Conservation (phyloP, 2,888 invertebrate genomes). For the Drosophila mercatorum region DNA sequence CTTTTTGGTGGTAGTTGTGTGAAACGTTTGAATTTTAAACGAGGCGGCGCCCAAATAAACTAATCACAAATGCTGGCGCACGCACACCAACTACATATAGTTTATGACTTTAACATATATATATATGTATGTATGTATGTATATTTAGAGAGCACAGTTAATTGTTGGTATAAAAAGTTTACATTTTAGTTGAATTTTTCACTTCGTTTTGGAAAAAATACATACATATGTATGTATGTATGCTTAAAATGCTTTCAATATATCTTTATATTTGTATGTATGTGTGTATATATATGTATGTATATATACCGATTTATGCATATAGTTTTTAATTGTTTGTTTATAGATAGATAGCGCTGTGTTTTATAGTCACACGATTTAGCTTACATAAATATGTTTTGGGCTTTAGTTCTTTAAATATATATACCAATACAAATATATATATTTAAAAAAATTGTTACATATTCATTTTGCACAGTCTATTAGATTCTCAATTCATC, state of each 20-base stretch:
- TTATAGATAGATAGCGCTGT: conserved; percentile 51
- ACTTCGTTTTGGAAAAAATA: conserved; percentile 41
- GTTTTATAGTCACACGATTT: conserved; percentile 51
- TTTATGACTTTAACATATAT: conserved; percentile 53
- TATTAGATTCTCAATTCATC: conserved; percentile 80
- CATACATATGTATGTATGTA: conserved; percentile 1
- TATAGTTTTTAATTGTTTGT: conserved; percentile 18
- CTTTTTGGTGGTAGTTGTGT: conserved; percentile 33
- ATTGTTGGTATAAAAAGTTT: conserved; percentile 78
- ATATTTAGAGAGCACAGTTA: conserved; percentile 72
- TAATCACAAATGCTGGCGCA: conserved; percentile 70
- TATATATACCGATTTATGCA: conserved; percentile 28
- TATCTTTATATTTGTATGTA: conserved; percentile 19
- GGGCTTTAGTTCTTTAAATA: conserved; percentile 55
- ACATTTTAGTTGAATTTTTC: conserved; percentile 38
- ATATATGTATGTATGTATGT: conserved; percentile 40
- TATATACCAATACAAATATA: conserved; percentile 60
- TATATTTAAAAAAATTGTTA: conserved; percentile 59
- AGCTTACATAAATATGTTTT: conserved; percentile 53
- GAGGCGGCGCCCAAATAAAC: conserved; percentile 55
- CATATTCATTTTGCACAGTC: conserved; percentile 74
- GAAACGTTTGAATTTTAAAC: conserved; percentile 42
- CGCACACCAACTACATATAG: conserved; percentile 61
- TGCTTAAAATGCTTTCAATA: conserved; percentile 32
- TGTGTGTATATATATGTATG: conserved; percentile 17